A percentile compares a stretch with the other conserved stretches of the same genome.
Evolutionary conservation across 2,888 invertebrate genomes (phyloP).

Genomic region (Hirtodrosophila duncani): DNA sequence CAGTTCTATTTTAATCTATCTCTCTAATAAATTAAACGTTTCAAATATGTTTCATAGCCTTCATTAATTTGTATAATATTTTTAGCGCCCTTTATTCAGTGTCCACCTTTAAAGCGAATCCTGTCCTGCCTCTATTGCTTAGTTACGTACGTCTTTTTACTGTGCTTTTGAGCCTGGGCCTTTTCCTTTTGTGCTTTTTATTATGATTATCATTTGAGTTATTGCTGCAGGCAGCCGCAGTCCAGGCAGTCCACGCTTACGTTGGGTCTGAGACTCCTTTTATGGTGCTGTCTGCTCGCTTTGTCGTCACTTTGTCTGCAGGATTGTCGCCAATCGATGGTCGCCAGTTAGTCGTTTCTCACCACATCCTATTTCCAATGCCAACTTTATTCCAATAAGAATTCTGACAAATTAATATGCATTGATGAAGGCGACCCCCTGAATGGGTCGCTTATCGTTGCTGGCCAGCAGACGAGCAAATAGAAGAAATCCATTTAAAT

Average conservation of each 20-base stretch:
- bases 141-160: conserved; percentile 49
- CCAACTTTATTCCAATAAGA: neutral
- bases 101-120: too few relatives aligned
- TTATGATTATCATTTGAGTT: conserved; percentile 70
- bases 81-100: too few relatives aligned
- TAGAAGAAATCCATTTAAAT: too few relatives aligned
- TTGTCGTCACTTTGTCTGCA: conserved; percentile 65
- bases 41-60: too few relatives aligned
- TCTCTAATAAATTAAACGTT: too few relatives aligned
- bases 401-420: conserved; percentile 59
- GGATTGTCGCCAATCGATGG: conserved; percentile 50
- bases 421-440: conserved; percentile 21
- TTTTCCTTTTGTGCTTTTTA: conserved; percentile 42
- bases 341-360: conserved; percentile 37
- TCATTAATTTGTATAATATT: too few relatives aligned
- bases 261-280: conserved; percentile 17
- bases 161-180: conserved; percentile 3
- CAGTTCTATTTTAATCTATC: too few relatives aligned
- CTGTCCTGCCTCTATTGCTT: conserved; percentile 32
- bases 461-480: conserved; percentile 8
- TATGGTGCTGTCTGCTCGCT: conserved; percentile 52
- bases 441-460: too few relatives aligned
- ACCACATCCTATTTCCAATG: neutral
- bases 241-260: conserved; percentile 16
- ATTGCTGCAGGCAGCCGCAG: conserved; percentile 64